Conservation (phyloP, 2,888 invertebrate species). For the Halocaridina rubra region DNA sequence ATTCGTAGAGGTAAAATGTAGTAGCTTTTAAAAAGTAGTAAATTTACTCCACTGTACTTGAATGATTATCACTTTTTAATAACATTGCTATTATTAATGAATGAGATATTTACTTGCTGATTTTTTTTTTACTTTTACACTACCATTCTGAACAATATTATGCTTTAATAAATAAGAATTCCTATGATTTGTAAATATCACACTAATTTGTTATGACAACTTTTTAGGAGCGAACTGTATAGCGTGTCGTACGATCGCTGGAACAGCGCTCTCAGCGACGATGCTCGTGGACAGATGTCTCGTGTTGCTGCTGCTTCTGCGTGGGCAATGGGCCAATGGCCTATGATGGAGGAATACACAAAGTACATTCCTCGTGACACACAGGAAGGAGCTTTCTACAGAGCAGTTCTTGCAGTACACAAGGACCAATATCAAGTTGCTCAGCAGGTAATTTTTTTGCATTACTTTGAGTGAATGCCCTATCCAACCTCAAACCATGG, state of each 20-base stretch:
- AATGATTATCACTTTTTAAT: too few relatives aligned
- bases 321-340: conserved; percentile 96
- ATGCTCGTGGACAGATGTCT: conserved; percentile 78
- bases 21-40: too few relatives aligned
- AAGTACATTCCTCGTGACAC: conserved; percentile 89
- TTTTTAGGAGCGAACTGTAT: conserved; percentile 76
- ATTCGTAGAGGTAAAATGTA: too few relatives aligned
- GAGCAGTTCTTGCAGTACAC: conserved; percentile 92
- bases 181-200: too few relatives aligned
- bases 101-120: too few relatives aligned
- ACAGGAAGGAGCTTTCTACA: conserved; percentile 95
- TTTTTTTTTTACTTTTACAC: too few relatives aligned
- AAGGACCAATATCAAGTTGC: conserved; percentile 70
- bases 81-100: too few relatives aligned
- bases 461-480: neutral
- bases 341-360: conserved; percentile 92
- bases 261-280: conserved; percentile 74
- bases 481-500: too few relatives aligned
- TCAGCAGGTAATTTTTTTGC: conserved; percentile 68
- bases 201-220: conserved; percentile 15
- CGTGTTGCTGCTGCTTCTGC: conserved; percentile 91
- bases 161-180: too few relatives aligned
- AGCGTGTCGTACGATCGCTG: conserved; percentile 84
- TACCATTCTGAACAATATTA: too few relatives aligned
- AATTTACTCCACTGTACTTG: too few relatives aligned